Evolutionary conservation across 2,888 invertebrate species (phyloP), one percentile per base, ranked within the genome.

Genomic region (Cetonia aurata): DNA sequence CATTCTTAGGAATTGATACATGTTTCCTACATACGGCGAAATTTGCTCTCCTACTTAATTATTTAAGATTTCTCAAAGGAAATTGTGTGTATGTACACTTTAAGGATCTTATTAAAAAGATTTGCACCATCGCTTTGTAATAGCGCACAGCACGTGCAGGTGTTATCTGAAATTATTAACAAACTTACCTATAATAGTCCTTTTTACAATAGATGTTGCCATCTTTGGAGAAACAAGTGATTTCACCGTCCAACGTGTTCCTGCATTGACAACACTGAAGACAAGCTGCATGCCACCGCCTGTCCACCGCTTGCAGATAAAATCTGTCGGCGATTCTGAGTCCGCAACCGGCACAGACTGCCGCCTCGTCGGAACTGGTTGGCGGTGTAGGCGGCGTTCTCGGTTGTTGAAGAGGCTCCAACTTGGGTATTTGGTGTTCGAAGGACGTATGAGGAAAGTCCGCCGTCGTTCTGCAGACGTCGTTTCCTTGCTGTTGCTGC

Each of bases 201-300:
- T 94, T 95, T 87, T 96, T 96, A 90, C 98, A 98, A 86, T 95
- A 97, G 80, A 97, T 96, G 83, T 93, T 93, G 79, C 95, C 96
- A 84, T 96, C 96, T 77, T 95, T 89, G 75, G 95, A 93, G 85
- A 96, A 98, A 86, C 97, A 98, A 77, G 96, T 93, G 82, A 93
- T 91, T 84, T 97, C 96, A 1, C 95, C 92, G 84, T 97, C 97
- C 77, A 98, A 88, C 3, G 94, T 92, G 86, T 93, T 91, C 80
- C 94, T 90, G 86, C 98, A 98, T 83, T 96, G 94, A 82, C 92
- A 93, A 86, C 97, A 98, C 82, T 94, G 91, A 42, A 98, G 88
- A 83, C 97, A 98, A 71, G 93, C 90, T 56, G 93, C 93, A 84
- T 98, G 97, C 97, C 97, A 98, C 84, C 94, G 90, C 80, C 95